Percentiles rank a stretch among this genome's conserved stretches.
phyloP scores from a whole-genome alignment of 2,797 vertebrate genomes.

The Sitta carolinensis region DNA sequence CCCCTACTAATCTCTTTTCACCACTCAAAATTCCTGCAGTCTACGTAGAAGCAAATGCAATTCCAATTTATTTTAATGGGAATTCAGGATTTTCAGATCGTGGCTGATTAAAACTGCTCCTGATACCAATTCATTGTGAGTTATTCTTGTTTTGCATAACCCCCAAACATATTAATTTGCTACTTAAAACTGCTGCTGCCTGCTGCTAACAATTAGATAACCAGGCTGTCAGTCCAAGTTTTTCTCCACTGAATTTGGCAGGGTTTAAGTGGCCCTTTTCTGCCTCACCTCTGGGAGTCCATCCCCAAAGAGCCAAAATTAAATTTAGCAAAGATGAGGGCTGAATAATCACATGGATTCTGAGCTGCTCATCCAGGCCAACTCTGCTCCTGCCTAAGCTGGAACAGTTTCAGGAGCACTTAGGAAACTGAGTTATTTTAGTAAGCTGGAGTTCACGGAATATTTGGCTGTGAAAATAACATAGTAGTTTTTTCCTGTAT shows the following conservation, averaged over 20 bases:
- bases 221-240: neutral
- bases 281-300: neutral
- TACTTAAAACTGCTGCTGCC: neutral
- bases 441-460: neutral
- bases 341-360: neutral
- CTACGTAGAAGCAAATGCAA: neutral
- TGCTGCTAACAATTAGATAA: conserved; percentile 24
- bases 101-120: neutral
- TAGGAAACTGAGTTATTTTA: conserved; percentile 4
- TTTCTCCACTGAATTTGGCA: neutral
- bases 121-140: neutral
- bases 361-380: neutral
- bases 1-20: neutral
- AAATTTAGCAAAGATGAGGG: neutral
- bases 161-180: neutral
- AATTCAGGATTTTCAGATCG: neutral
- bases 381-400: neutral
- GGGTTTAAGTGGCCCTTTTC: neutral
- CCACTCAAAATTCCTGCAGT: neutral
- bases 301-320: neutral
- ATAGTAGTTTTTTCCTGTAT: neutral
- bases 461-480: neutral
- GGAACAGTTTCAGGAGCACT: conserved; percentile 34
- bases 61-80: conserved; percentile 29
- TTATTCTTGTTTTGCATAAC: conserved; percentile 23